Percentiles rank a stretch among this genome's conserved stretches.
Conservation (phyloP, 2,888 invertebrate species). For the Heliconius sara region DNA sequence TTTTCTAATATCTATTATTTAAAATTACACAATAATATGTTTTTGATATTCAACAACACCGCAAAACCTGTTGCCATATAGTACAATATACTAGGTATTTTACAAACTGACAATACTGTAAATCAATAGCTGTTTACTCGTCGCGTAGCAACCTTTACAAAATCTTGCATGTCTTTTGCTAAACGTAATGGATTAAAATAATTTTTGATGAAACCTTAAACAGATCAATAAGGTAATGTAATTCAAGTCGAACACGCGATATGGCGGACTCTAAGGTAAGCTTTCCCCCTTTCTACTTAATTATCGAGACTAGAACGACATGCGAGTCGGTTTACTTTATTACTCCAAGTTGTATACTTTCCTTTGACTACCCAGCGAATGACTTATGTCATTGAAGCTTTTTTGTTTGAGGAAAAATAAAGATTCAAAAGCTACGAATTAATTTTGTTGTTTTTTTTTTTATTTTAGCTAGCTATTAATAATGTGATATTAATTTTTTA, state of each 20-base stretch:
- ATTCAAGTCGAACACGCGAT: constrained; percentile 76
- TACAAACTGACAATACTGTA: constrained; percentile 7
- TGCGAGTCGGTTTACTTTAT: constrained; percentile 54
- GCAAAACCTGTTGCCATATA: neutral
- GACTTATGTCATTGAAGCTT: neutral
- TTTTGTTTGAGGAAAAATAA: neutral
- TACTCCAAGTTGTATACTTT: constrained; percentile 31
- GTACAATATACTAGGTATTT: neutral
- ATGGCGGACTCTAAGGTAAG: constrained; percentile 77
- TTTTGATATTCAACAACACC: neutral
- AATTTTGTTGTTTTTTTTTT: neutral
- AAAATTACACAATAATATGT: neutral
- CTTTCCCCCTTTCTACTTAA: constrained; percentile 68
- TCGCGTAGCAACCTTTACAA: constrained; percentile 63
- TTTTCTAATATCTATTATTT: too few species aligned
- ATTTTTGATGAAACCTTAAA: constrained; percentile 70
- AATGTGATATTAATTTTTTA: neutral
- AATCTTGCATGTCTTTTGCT: constrained; percentile 65
- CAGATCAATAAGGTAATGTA: constrained; percentile 75
- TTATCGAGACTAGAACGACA: constrained; percentile 71
- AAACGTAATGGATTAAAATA: constrained; percentile 76
- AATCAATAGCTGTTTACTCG: constrained; percentile 63
- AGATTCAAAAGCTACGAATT: neutral
- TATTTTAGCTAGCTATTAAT: neutral
- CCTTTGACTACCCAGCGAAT: neutral